Evolutionary conservation across 1,140 invertebrate genomes (phyloP), one percentile per base, ranked within the genome.

Genomic region (Sipha flava): DNA sequence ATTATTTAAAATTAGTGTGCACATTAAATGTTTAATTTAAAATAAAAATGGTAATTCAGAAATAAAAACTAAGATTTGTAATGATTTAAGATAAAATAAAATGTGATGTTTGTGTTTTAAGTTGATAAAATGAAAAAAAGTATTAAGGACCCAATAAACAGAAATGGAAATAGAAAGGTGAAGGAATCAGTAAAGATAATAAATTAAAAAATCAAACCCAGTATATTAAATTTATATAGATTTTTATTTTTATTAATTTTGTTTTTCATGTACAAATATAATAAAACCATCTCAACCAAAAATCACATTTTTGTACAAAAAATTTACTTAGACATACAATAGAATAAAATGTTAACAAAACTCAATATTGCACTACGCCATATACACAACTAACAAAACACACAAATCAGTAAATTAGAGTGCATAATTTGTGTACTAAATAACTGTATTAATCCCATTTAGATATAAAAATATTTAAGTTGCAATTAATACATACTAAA

Each of bases 261-360:
- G 40, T 70, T 70, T 70, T 47, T 70, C 43, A 47, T 1, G 16
- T 70, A 70, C 40, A 70, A 70, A 70, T 68, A 70, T 70, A 70
- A 37, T 70, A 70, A 47, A 70, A 70, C 43, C 43, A 70, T 70
- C 40, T 70, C 66, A 37, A 70, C 66, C 23, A 29, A 70, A 29
- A 70, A 70, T 70, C 66, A 70, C 66, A 70, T 47, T 47, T 47
- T 29, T 16, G 7, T 70, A 70, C 23, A 70, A 47, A 47, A 70
- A 70, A 47, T 70, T 70, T 40, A 70, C 66, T 66, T 66, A 70
- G 40, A 70, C 26, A 29, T 45, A 70, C 26, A 47, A 29, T 47
- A 64, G 14, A 18, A 29, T 26, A 26, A 45, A 18, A 31, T 29
- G 16, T 70, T 29, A 47, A 47, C 43, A 70, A 66, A 66, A 66